Base-by-base conservation (phyloP, 2,113 vertebrate species). In the Nesospiza acunhae region DNA sequence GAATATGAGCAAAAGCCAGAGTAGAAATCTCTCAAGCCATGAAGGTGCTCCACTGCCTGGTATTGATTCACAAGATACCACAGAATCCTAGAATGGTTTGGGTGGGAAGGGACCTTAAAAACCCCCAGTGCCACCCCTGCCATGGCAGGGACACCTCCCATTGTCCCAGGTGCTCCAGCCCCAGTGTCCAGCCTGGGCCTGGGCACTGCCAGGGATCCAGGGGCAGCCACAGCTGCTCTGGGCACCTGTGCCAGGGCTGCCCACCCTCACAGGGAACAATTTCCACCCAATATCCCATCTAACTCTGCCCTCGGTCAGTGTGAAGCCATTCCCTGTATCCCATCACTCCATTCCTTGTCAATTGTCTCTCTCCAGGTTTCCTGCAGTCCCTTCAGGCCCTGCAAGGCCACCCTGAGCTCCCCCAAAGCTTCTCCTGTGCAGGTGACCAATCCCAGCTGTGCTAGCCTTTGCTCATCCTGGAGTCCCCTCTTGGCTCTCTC, bases 261-360 rank as follows among this genome's bases (percentile, higher is more conserved):
- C 9, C 16, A 27, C 30, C 30, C 60, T 58, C 4, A 0, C 60
- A 75, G 30, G 4, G 3, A 41, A 0, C 0, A 4, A 42, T 50
- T 67, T 0, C 1, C 14, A 0, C 31, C 24, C 1, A 21, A 4
- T 5, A 58, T 58, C 56, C 55, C 33, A n/a, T 58, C 4, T n/a
- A 15, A n/a, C 15, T 8, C 5, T 5, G 10, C 33, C 6, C 33
- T n/a, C 3, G 1, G 4, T 5, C 21, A 58, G 4, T n/a, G 1
- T 22, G 33, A n/a, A n/a, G 9, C 33, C 21, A 24, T 58, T 58
- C 56, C 56, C 14, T 15, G 21, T 15, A 4, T 24, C 9, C 33
- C 2, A 1, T 58, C 56, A 0, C 56, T n/a, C 56, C 56, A 58
- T 23, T 14, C 56, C 22, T 3, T 58, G 22, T 10, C 1, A 35